Evolutionary conservation across 2,797 vertebrate genomes (phyloP), one percentile per base, ranked within the genome.

Genomic region (Calcarius lapponicus): DNA sequence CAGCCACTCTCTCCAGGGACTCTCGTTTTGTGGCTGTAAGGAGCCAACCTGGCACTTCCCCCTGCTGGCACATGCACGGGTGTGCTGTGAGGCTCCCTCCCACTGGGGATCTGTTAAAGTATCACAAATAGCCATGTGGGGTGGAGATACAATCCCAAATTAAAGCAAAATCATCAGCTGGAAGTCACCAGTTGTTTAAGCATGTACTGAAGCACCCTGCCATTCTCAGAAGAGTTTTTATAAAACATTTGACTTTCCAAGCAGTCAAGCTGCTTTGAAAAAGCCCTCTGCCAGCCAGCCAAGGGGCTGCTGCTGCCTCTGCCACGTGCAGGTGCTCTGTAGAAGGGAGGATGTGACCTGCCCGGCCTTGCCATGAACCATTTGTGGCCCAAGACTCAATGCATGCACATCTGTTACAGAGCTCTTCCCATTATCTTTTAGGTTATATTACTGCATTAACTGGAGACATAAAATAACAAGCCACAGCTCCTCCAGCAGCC

Each of bases 21-120:
- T 51, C 19, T 9, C 21, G 13, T 47, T 90, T 56, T 50, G 73
- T 12, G 10, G 40, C 6, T 66, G 13, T 20, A 47, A 65, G 6
- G 38, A 51, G 54, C 45, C 53, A 70, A 0, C 4, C 29, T 66
- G 43, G 25, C 34, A 24, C 51, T 62, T 51, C 9, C 28, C 29
- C 0, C 13, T 16, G 28, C 82, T 74, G 74, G 45, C 21, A 18
- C 0, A 0, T n/a, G 86, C 66, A 13, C 8, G 2, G 8, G 20
- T 10, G 6, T 16, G n/a, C 74, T 58, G 8, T 6, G 42, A 66
- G 17, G 15, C 50, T 43, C 36, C 17, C 4, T 3, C 40, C 21
- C 5, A 1, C 32, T 6, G 19, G 38, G 34, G 5, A 38, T 19
- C 31, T 17, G 4, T 53, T 73, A 12, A 8, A 25, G 6, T 7